Conservation (phyloP, 1,140 invertebrate species). For the Drosophila orosa region DNA sequence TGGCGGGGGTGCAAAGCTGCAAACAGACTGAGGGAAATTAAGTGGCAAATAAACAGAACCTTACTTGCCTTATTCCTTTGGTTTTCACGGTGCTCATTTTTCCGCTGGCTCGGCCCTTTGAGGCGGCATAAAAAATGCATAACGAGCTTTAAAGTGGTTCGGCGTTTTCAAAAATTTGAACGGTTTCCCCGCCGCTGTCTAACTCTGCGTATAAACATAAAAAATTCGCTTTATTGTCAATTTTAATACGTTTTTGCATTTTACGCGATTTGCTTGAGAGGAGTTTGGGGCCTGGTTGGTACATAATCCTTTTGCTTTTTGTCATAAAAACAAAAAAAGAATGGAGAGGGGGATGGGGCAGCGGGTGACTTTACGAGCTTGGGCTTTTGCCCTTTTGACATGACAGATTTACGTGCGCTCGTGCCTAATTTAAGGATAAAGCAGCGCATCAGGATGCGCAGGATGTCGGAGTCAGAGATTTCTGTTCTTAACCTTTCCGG, state of each 20-base stretch:
- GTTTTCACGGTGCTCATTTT: conserved; percentile 27
- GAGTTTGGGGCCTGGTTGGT: conserved; percentile 18
- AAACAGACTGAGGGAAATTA: conserved; percentile 74
- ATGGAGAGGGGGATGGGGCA: not conserved
- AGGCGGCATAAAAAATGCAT: conserved; percentile 71
- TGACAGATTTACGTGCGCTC: conserved; percentile 81
- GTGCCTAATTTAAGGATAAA: conserved; percentile 81
- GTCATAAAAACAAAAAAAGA: conserved; percentile 50
- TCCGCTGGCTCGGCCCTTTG: conserved; percentile 39
- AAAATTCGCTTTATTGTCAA: conserved; percentile 82
- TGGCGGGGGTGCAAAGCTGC: conserved; percentile 32
- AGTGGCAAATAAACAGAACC: conserved; percentile 79
- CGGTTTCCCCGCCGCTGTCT: conserved; percentile 13
- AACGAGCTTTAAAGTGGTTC: conserved; percentile 75
- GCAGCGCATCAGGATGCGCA: conserved; percentile 55
- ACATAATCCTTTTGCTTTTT: conserved; percentile 58
- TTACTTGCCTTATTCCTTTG: conserved; percentile 50
- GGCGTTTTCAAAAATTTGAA: conserved; percentile 67
- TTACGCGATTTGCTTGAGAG: conserved; percentile 73
- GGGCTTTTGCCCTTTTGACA: conserved; percentile 69
- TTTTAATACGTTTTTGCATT: conserved; percentile 81
- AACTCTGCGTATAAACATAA: conserved; percentile 65
- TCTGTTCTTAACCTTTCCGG: conserved; percentile 69
- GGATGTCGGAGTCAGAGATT: conserved; percentile 53
- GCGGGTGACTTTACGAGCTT: conserved; percentile 65